Conservation (phyloP, 23 tunicate genomes). For the Halocynthia aurantium region DNA sequence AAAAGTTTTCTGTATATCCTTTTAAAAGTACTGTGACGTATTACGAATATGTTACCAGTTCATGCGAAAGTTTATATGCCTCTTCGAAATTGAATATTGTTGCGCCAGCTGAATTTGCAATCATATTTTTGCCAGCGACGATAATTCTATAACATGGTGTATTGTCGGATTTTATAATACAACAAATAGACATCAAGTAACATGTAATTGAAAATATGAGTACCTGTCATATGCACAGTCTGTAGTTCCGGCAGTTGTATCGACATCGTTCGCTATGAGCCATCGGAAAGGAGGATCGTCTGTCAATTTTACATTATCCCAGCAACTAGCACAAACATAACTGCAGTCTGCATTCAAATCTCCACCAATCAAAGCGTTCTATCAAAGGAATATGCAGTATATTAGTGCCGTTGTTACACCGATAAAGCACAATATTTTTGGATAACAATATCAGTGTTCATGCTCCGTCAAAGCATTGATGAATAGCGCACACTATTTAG, state of each 20-base stretch:
- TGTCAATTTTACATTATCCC: slow-evolving; percentile 50
- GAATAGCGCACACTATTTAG: too few relatives aligned
- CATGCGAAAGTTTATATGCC: not conserved
- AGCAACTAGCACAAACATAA: slow-evolving; percentile 62
- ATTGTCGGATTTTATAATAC: not conserved
- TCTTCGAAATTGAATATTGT: slow-evolving; percentile 8
- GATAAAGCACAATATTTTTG: too few relatives aligned
- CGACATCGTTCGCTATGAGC: slow-evolving; percentile 53
- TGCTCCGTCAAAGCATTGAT: too few relatives aligned
- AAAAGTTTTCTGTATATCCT: not conserved
- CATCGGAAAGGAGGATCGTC: slow-evolving; percentile 50
- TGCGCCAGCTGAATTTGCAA: not conserved
- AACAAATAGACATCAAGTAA: not conserved
- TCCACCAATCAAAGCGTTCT: slow-evolving; percentile 81
- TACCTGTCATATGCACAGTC: slow-evolving; percentile 97
- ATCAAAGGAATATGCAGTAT: not conserved
- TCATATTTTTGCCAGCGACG: not conserved
- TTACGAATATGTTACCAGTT: slow-evolving; percentile 2
- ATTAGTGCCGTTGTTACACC: too few relatives aligned
- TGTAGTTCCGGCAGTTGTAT: slow-evolving; percentile 70
- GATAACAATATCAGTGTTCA: too few relatives aligned
- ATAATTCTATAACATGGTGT: slow-evolving; percentile 2
- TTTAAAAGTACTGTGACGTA: not conserved
- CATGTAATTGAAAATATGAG: not conserved
- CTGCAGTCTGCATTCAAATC: slow-evolving; percentile 96